Base-by-base conservation (phyloP, 2,797 vertebrate species). In the Emys orbicularis region DNA sequence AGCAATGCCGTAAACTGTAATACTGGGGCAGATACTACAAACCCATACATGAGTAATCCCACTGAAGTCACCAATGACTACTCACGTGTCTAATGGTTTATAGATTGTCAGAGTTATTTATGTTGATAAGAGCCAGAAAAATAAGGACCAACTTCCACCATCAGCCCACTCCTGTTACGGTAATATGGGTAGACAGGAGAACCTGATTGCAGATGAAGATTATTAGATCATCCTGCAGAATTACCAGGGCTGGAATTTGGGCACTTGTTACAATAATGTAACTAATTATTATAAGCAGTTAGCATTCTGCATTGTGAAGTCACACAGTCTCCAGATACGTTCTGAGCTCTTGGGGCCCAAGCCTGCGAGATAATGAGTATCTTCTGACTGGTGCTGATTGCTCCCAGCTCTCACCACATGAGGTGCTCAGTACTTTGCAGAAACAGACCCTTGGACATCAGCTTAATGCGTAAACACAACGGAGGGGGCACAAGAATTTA, bases 351-450 rank as follows among this genome's bases (percentile, higher is more conserved):
- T 18, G 29, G 86, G 47, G 21, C 12, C 25, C 15, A 4, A n/a
- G 49, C 50, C 49, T 23, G 49, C 6, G 49, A 0, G 1, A 72
- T 34, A 21, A 56, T 41, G 19, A 88, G 25, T 5, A 68, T 65
- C 34, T 6, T 41, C 16, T 74, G 11, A 16, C 82, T 8, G 1
- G 1, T 21, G 21, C 56, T 37, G 49, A 0, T 0, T 0, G 27
- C 9, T 81, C 59, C 18, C 65, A 72, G 27, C 82, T 50, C 54
- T n/a, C 11, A 37, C 23, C 1, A 0, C 25, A 53, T 18, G 11
- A 47, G 49, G 68, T 15, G 68, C 44, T 21, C 12, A 85, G 47
- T 27, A 16, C 41, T 50, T 34, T 65, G 74, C 74, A 83, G 81
- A 81, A 54, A 16, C 57, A 57, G 49, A 37, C 10, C 29, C 52